Percentiles rank a stretch among this genome's conserved stretches.
phyloP scores from a whole-genome alignment of 2,113 vertebrate species.

The Ia io region DNA sequence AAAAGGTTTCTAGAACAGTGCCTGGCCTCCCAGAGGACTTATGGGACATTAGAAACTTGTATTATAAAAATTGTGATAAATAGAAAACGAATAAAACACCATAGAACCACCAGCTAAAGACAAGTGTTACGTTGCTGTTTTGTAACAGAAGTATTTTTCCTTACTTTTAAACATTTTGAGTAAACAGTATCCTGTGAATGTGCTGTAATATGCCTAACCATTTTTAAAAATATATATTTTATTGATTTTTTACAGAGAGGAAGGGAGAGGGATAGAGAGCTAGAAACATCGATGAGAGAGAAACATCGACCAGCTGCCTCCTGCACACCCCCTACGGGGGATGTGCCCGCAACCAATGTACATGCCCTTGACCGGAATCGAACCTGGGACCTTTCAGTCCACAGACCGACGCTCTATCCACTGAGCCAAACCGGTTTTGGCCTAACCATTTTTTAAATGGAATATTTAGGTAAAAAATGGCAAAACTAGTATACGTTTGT shows the following conservation, averaged over 20 bases:
- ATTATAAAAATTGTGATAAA: conserved; percentile 25
- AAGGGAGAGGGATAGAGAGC: too few relatives aligned
- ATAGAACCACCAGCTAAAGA: neutral
- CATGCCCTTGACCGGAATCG: too few relatives aligned
- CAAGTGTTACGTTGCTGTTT: neutral
- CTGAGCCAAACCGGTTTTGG: neutral
- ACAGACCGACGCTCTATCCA: too few relatives aligned
- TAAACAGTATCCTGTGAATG: neutral
- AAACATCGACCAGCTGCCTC: too few relatives aligned
- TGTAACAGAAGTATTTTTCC: conserved; percentile 19
- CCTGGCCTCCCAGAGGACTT: neutral
- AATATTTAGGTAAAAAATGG: conserved; percentile 24
- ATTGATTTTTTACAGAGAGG: too few relatives aligned
- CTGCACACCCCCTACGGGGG: too few relatives aligned
- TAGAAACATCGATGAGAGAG: too few relatives aligned
- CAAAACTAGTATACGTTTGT: conserved; percentile 32
- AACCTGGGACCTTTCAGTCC: too few relatives aligned
- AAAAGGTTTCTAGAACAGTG: neutral
- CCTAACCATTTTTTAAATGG: neutral
- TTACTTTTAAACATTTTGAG: conserved; percentile 27
- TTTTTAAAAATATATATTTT: neutral
- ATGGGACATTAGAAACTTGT: neutral
- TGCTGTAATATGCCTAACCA: neutral
- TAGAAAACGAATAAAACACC: conserved; percentile 25
- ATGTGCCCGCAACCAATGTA: too few relatives aligned